Conservation (phyloP, 2,797 vertebrate genomes). For the Dendrocincla fuliginosa region DNA sequence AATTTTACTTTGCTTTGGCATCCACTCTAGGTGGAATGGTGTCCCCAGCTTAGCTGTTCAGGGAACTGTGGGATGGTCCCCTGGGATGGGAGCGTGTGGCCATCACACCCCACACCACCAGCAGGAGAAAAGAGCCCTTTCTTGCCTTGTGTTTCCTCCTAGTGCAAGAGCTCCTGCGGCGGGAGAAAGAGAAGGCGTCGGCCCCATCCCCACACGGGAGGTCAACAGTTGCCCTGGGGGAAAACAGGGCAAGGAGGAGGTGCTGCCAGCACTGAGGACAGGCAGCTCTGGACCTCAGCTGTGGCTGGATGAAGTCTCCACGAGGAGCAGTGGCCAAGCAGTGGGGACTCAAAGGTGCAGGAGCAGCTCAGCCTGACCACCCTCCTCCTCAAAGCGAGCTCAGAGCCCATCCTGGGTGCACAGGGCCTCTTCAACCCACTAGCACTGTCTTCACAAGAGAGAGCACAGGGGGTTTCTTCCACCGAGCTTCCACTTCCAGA, state of each 20-base stretch:
- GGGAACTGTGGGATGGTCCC: not conserved
- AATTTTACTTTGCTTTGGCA: not conserved
- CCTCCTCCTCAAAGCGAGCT: fast-evolving
- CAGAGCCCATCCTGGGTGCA: not conserved
- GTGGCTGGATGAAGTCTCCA: not conserved
- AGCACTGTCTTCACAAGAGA: not conserved
- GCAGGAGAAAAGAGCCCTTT: not conserved
- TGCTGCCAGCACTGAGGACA: not conserved
- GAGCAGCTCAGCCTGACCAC: not conserved
- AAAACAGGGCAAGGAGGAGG: fast-evolving
- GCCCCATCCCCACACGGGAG: fast-evolving
- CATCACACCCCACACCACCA: fast-evolving
- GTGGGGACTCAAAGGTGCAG: not conserved
- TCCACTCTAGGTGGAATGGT: fast-evolving
- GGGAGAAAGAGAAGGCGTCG: not conserved
- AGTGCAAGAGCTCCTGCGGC: slow-evolving; percentile 65
- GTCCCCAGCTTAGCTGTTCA: not conserved
- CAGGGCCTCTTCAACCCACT: fast-evolving
- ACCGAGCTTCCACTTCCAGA: not conserved
- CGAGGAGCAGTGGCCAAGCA: not conserved
- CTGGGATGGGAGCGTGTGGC: fast-evolving
- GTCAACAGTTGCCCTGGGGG: not conserved
- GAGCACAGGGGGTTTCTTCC: not conserved
- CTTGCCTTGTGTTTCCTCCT: not conserved
- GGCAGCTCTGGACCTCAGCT: not conserved